phyloP scores from a whole-genome alignment of 23 tunicate genomes.

The Phallusia fumigata region DNA sequence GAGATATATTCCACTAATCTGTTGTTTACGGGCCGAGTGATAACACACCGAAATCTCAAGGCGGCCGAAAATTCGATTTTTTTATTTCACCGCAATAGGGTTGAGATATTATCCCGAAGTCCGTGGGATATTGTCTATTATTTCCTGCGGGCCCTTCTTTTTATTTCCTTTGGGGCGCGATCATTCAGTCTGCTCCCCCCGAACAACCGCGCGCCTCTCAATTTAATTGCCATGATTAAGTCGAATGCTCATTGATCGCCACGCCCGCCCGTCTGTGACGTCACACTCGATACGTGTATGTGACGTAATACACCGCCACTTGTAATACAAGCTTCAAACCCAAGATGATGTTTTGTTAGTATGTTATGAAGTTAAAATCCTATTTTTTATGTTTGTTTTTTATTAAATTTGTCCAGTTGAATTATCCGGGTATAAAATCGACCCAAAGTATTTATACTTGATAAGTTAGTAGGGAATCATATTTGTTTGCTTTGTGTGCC shows the following conservation, averaged over 20 bases:
- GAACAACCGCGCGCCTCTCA: neutral
- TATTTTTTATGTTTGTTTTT: too few relatives aligned
- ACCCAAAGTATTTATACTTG: too few relatives aligned
- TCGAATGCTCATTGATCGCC: neutral
- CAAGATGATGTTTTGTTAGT: too few relatives aligned
- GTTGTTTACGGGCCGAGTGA: too few relatives aligned
- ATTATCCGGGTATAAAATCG: too few relatives aligned
- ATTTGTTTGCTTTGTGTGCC: too few relatives aligned
- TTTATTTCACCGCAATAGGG: neutral
- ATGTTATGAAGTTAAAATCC: too few relatives aligned
- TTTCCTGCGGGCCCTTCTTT: neutral
- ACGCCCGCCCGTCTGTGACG: neutral
- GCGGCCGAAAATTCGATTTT: neutral
- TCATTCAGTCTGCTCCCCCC: neutral
- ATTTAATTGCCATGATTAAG: constrained; percentile 11
- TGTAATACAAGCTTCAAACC: too few relatives aligned
- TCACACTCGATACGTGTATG: neutral
- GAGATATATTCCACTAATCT: too few relatives aligned
- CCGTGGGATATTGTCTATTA: neutral
- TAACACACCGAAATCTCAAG: neutral
- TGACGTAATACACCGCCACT: too few relatives aligned
- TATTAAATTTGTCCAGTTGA: too few relatives aligned
- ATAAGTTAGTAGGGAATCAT: too few relatives aligned
- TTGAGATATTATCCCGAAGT: neutral
- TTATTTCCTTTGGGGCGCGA: constrained; percentile 9